Evolutionary conservation across 2,113 vertebrate species (phyloP).

Genomic region (Sylvietta virens): DNA sequence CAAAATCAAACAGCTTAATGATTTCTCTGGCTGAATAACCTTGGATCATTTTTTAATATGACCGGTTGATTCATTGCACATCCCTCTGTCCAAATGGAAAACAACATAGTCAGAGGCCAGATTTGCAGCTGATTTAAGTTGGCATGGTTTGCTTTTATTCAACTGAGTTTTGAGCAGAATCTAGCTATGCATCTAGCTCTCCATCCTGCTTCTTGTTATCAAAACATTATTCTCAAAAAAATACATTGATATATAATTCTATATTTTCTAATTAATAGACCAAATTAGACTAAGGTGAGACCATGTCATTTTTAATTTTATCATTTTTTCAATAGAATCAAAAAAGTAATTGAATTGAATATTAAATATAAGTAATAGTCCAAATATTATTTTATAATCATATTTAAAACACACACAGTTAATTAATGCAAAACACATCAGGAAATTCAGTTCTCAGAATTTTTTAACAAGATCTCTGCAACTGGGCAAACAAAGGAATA

Average conservation of each 20-base stretch:
- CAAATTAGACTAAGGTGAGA: neutral
- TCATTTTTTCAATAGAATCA: neutral
- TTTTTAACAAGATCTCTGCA: neutral
- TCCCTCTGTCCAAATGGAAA: neutral
- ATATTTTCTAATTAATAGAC: neutral
- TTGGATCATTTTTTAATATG: neutral
- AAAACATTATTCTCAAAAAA: neutral
- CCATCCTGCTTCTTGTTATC: neutral
- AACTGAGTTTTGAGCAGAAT: neutral
- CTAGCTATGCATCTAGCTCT: neutral
- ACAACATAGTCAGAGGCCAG: neutral
- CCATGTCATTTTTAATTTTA: neutral
- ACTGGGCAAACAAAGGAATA: neutral
- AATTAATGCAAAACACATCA: neutral
- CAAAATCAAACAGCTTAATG: neutral
- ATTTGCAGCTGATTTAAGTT: neutral
- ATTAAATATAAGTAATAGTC: neutral
- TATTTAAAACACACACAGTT: neutral
- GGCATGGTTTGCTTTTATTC: neutral
- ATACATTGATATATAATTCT: neutral
- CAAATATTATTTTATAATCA: neutral
- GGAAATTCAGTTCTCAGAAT: neutral
- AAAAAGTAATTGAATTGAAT: neutral
- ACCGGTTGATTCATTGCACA: neutral
- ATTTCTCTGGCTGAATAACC: neutral